Conservation (phyloP, 2,797 vertebrate genomes). For the Microctenopoma stevenorrisi region DNA sequence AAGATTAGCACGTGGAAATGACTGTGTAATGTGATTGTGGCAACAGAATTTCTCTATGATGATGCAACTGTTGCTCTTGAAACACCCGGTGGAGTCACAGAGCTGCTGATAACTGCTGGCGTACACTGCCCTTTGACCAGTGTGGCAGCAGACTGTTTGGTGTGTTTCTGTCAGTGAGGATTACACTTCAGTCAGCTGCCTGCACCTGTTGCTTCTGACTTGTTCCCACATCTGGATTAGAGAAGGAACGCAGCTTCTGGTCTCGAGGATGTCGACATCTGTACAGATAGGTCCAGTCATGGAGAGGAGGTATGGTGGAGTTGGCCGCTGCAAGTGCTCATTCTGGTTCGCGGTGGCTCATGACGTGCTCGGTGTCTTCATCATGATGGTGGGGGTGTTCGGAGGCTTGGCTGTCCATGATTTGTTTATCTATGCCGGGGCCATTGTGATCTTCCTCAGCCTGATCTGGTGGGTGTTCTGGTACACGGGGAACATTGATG, state of each 20-base stretch:
- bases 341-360: conserved; percentile 93
- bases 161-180: conserved; percentile 26
- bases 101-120: conserved; percentile 47
- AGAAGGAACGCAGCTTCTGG: background rate
- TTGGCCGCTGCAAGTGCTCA: conserved; percentile 89
- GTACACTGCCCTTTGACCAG: conserved; percentile 72
- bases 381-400: conserved; percentile 89
- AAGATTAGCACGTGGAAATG: background rate
- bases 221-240: conserved; percentile 14
- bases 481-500: conserved; percentile 94
- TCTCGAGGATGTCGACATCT: conserved; percentile 47
- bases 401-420: conserved; percentile 86
- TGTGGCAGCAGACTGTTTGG: conserved; percentile 8
- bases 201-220: background rate
- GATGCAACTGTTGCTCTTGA: conserved; percentile 25
- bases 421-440: conserved; percentile 90
- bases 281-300: conserved; percentile 45
- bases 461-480: conserved; percentile 97
- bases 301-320: conserved; percentile 74
- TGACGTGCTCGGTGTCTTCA: conserved; percentile 84
- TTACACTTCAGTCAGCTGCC: background rate
- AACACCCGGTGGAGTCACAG: conserved; percentile 24
- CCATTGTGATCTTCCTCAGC: conserved; percentile 91
- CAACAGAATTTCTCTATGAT: conserved; percentile 1
- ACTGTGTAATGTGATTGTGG: background rate